These are phyloP conservation scores for Hippoglossus hippoglossus DNA, from an alignment of 2,797 vertebrate genomes.

Conservation along the genomic window DNA sequence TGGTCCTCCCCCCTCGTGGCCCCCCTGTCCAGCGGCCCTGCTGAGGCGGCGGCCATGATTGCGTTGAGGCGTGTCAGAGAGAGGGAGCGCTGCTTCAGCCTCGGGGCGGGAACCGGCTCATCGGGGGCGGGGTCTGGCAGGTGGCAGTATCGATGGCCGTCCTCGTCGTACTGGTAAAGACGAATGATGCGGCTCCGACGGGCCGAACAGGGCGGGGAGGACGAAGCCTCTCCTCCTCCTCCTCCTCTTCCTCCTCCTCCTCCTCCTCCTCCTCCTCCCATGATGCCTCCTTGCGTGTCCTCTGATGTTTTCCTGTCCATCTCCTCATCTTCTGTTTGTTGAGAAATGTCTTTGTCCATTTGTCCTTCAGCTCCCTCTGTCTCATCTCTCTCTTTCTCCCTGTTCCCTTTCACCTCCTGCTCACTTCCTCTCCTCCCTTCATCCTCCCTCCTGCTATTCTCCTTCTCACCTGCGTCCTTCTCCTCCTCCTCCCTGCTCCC, in stretches of 20 bases:
- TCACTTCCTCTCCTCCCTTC: not conserved
- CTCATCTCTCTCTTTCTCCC: slow-evolving; percentile 1
- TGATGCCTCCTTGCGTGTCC: not conserved
- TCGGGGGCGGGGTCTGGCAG: slow-evolving; percentile 46
- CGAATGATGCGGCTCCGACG: slow-evolving; percentile 77
- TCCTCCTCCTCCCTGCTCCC: not conserved
- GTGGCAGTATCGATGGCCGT: slow-evolving; percentile 76
- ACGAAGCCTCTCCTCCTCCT: not conserved
- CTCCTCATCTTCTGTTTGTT: not conserved
- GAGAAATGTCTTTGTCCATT: not conserved
- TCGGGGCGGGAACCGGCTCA: slow-evolving; percentile 16
- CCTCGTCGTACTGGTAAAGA: slow-evolving; percentile 85
- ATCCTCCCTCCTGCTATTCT: not conserved
- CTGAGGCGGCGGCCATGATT: slow-evolving; percentile 78
- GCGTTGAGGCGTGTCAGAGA: slow-evolving; percentile 80
- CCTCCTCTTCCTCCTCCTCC: too few relatives aligned
- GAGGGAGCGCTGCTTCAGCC: slow-evolving; percentile 70
- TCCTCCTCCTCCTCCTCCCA: not conserved
- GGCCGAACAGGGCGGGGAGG: accelerated
- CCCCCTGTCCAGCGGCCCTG: slow-evolving; percentile 28
- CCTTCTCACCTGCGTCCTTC: not conserved
- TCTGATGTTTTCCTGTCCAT: not conserved
- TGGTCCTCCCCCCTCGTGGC: not conserved
- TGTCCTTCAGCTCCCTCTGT: not conserved
- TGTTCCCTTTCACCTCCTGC: too few relatives aligned